Conservation (phyloP, 2,888 invertebrate genomes). For the Aromia moschata region DNA sequence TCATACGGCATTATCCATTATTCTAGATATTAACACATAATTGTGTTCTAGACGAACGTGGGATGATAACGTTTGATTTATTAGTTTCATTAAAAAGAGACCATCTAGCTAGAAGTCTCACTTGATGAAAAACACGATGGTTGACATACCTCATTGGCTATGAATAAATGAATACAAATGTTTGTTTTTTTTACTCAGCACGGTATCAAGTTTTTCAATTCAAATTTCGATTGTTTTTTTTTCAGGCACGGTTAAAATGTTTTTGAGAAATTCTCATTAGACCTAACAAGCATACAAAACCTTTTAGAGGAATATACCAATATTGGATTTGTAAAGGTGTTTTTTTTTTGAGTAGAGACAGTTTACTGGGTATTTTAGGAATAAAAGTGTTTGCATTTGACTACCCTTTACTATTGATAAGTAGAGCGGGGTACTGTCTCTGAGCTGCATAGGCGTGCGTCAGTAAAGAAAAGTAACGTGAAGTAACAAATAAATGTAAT, state of each 20-base stretch:
- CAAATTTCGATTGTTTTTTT: neutral
- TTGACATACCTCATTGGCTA: constrained; percentile 2
- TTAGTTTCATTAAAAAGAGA: constrained; percentile 40
- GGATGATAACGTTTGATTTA: constrained; percentile 45
- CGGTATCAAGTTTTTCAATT: neutral
- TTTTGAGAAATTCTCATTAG: neutral
- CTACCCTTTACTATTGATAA: too few species aligned
- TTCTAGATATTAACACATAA: constrained; percentile 51
- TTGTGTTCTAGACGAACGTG: constrained; percentile 44
- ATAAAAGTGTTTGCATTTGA: neutral
- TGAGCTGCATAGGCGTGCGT: neutral
- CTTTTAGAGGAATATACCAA: neutral
- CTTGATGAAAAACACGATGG: neutral
- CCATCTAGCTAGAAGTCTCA: neutral
- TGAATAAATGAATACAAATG: constrained; percentile 4
- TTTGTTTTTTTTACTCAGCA: neutral
- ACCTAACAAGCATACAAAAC: neutral
- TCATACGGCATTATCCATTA: constrained; percentile 43
- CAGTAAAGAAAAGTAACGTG: neutral
- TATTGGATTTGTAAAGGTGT: neutral
- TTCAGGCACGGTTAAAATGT: neutral
- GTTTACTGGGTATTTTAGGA: neutral
- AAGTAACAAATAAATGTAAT: neutral
- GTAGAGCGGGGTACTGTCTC: neutral
- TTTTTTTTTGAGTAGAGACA: neutral